Conservation (phyloP, 1,140 invertebrate genomes). For the Teleopsis dalmanni region DNA sequence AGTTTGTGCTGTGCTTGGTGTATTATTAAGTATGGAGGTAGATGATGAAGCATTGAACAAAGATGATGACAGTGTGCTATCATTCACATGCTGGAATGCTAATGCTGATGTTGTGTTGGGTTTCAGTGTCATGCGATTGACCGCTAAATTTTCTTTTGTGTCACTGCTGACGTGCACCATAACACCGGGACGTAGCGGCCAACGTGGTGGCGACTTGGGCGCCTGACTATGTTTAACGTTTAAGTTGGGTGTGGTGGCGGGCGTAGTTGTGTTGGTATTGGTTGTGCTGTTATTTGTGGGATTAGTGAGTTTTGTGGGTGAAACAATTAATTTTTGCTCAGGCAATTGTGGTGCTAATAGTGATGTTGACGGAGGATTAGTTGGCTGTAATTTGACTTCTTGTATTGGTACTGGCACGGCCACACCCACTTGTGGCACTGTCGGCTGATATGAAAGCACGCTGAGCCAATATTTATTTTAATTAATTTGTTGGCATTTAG, state of each 20-base stretch:
- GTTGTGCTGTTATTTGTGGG: neutral
- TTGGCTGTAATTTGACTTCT: slow-evolving; percentile 8
- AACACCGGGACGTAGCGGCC: slow-evolving; percentile 81
- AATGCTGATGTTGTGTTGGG: slow-evolving; percentile 6
- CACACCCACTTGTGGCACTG: slow-evolving; percentile 18
- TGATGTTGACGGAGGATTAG: slow-evolving; percentile 11
- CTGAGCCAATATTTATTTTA: slow-evolving; percentile 13
- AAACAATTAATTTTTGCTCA: neutral
- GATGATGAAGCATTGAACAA: slow-evolving; percentile 21
- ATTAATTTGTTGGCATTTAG: neutral
- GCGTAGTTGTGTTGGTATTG: slow-evolving; percentile 5
- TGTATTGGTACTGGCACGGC: slow-evolving; percentile 5
- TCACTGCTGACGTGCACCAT: slow-evolving; percentile 70
- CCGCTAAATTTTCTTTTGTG: slow-evolving; percentile 49
- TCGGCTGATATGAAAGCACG: slow-evolving; percentile 34
- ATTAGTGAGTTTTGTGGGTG: neutral
- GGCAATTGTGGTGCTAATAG: neutral
- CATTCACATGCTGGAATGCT: slow-evolving; percentile 17
- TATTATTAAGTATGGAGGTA: slow-evolving; percentile 16
- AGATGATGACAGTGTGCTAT: slow-evolving; percentile 1
- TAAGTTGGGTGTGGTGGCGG: slow-evolving; percentile 25
- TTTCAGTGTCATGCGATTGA: slow-evolving; percentile 33
- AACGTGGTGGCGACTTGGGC: slow-evolving; percentile 63
- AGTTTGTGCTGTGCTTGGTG: slow-evolving; percentile 19
- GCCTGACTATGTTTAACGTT: slow-evolving; percentile 13